These are phyloP conservation scores for Epizoanthus illoricatus DNA, from an alignment of 92 coral and sea anemone species.

Conservation along the genomic window DNA sequence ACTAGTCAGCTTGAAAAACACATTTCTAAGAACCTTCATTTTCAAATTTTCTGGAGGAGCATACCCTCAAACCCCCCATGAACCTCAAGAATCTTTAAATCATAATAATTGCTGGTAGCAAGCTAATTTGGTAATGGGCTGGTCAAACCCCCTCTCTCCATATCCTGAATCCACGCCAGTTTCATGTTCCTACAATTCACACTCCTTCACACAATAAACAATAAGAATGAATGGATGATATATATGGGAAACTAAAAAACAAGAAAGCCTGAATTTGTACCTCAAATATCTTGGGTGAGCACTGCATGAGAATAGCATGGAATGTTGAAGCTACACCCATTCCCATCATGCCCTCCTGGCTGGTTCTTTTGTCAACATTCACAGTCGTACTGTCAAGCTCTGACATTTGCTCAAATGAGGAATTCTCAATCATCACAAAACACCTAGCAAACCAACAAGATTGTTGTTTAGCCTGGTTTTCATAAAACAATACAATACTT, in stretches of 20 bases:
- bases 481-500: too few species aligned
- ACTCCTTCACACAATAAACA: neutral
- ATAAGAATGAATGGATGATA: neutral
- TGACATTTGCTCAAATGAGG: conserved; percentile 89
- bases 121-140: too few species aligned
- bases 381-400: conserved; percentile 82
- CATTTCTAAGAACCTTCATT: neutral
- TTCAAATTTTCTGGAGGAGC: too few species aligned
- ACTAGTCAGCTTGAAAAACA: too few species aligned
- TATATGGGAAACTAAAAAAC: too few species aligned
- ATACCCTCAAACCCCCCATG: too few species aligned
- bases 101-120: too few species aligned
- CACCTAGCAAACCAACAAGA: conserved; percentile 60
- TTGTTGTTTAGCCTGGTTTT: neutral
- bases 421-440: conserved; percentile 95
- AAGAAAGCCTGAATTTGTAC: conserved; percentile 38
- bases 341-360: conserved; percentile 96
- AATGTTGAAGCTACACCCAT: conserved; percentile 98
- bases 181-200: too few species aligned
- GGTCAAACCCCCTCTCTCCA: too few species aligned
- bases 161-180: too few species aligned
- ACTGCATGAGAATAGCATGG: conserved; percentile 95
- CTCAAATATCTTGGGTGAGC: conserved; percentile 94
- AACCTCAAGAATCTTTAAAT: too few species aligned
- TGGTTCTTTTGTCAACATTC: conserved; percentile 83